Base-by-base conservation (phyloP, 2,888 invertebrate genomes). In the Venusia cambrica region DNA sequence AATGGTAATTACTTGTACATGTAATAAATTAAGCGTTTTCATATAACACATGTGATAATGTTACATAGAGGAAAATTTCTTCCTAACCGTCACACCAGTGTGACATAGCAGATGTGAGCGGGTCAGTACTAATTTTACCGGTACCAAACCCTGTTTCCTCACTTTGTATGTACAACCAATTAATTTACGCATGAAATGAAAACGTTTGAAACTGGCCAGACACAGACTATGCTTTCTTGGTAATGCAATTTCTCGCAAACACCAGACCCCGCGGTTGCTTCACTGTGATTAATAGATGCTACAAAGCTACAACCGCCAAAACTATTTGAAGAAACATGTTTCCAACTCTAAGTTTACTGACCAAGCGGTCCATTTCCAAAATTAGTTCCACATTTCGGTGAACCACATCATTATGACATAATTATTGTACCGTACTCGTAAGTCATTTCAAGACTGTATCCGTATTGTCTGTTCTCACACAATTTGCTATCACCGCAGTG, bases 401-500 rank as follows among this genome's bases (percentile, higher is more conserved):
- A 51, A 50, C 51, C 45, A 45, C 48, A 54, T 51, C 45, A 57
- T 61, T 64, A 64, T 61, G 58, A 62, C 59, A 67, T 62, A 65
- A 77, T 77, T 77, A 72, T 58, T 25, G 57, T 72, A 79, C 78
- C 76, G 77, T 78, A 38, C n/a, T 1, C 2, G 13, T 13, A 10
- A 27, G 31, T 32, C 74, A 69, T 66, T 63, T 73, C 70, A 65
- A 76, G 78, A 71, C 65, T 57, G 57, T 63, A 59, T 69, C 65
- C 65, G 68, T 75, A 78, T 74, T 79, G 77, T 70, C 57, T 66
- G 57, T 78, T 77, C 76, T 66, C 70, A 73, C 71, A 75, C 74
- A 78, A 72, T 74, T 64, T 51, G 60, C 63, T 56, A 39, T 27
- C 22, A 35, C 17, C 21, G 26, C 26, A 20, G 26, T 18, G 7